Evolutionary conservation across 2,888 invertebrate genomes (phyloP), one percentile per base, ranked within the genome.

Genomic region (Caenorhabditis japonica): DNA sequence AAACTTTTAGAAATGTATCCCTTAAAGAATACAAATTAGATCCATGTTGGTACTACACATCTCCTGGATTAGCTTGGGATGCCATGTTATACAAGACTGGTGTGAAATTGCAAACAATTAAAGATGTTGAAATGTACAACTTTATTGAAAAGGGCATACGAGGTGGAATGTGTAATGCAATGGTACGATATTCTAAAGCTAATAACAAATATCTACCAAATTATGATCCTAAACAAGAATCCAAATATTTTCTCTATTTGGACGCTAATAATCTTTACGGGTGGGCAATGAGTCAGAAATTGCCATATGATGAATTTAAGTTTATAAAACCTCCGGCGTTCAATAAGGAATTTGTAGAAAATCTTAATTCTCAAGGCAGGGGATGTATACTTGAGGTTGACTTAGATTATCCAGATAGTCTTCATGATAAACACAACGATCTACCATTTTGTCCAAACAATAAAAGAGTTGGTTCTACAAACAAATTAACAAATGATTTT

Each of bases 341-440:
- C 8, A n/a, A n/a, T n/a, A n/a, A 47, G 44, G 60, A 77, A n/a
- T 76, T 64, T 71, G 58, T 62, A 38, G 41, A 13, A 43, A 69
- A 27, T 64, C 75, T 39, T 66, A 36, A 25, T 23, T 39, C 30
- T 13, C 3, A 23, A 23, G 80, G 82, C 38, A 69, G 53, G 12
- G 88, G 87, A 0, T 88, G 87, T 64, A 85, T 89, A 27, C 75
- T 89, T 4, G 88, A 89, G 72, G 88, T 89, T 4, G 89, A 90
- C 69, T 62, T 90, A 25, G 81, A 87, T 30, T 89, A 90, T 79
- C 88, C 89, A 4, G 17, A 79, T n/a, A 58, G 83, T 15, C 61
- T 88, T 27, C 88, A 89, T 61, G 83, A 87, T 39, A 7, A 38
- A 7, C 89, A 86, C 55, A 83, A 82, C 66, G 85, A 85, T 64